Base-by-base conservation (phyloP, 2,797 vertebrate species). In the Protonibea diacanthus region DNA sequence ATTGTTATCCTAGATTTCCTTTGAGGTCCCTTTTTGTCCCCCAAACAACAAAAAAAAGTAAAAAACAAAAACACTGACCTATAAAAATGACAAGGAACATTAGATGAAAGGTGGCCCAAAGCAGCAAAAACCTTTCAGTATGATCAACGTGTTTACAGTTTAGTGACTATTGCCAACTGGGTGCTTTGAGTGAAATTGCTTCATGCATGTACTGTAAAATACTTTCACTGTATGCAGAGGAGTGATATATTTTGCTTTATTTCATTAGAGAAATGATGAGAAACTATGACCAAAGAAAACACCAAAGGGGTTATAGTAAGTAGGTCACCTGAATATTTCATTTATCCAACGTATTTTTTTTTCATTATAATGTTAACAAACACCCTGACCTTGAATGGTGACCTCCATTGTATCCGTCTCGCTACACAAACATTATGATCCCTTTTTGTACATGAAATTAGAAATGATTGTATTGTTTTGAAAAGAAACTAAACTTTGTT, bases 31-130 rank as follows among this genome's bases (percentile, higher is more conserved):
- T 62, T 66, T 64, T 71, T 23, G 63, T 27, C 48, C n/a, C 25
- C 21, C 8, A 51, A n/a, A 71, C 53, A 57, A 44, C 15, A 40
- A 25, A 21, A 73, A 69, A 67, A 69, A 49, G 8, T 38, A 38
- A 38, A 38, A 38, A 38, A 38, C 33, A 38, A 38, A 38, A 38
- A 9, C 44, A 21, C 5, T 13, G 1, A 55, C 65, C 81, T 47
- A 63, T 78, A 59, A 87, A 88, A 83, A 72, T 61, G 60, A 88
- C 82, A 85, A 57, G 56, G n/a, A 76, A 65, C 74, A 74, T 82
- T 63, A 75, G 71, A 91, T 80, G 80, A 87, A 82, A 85, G 58
- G 42, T 69, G 49, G 6, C 42, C 79, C 21, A 53, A 55, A 73
- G 61, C 56, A 62, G 42, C 15, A 73, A 65, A 65, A 29, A 62